Conservation (phyloP, 2,113 vertebrate species). For the Callipepla californica region DNA sequence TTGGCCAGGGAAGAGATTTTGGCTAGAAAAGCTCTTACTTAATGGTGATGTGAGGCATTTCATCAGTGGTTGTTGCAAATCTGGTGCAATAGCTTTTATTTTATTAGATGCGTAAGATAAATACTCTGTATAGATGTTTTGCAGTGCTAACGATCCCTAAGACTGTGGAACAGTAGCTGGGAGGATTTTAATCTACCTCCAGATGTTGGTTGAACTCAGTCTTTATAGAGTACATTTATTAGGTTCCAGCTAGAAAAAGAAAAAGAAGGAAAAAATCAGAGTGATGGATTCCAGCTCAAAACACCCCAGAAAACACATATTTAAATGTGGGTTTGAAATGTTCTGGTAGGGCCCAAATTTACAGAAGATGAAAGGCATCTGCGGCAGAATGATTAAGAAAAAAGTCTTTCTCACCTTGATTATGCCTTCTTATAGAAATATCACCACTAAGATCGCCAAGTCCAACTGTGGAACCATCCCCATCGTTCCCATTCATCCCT, state of each 20-base stretch:
- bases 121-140: conserved; percentile 44
- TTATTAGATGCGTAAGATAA: conserved; percentile 47
- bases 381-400: neutral
- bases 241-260: neutral
- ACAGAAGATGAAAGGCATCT: neutral
- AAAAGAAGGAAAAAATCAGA: neutral
- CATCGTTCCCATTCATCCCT: too few species aligned
- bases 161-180: conserved; percentile 45
- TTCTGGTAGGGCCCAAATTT: neutral
- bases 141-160: conserved; percentile 41
- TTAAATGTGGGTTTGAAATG: neutral
- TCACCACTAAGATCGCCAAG: too few species aligned
- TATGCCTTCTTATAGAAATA: neutral
- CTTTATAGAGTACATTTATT: conserved; percentile 52
- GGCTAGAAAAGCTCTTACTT: neutral
- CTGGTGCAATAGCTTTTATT: conserved; percentile 6
- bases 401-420: neutral
- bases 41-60: conserved; percentile 16
- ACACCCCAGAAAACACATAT: neutral
- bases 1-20: neutral
- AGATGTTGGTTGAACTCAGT: conserved; percentile 62
- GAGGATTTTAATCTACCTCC: conserved; percentile 65
- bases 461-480: too few species aligned
- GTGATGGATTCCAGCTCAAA: neutral
- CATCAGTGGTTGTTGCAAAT: conserved; percentile 49